Evolutionary conservation across 2,113 vertebrate species (phyloP), one percentile per base, ranked within the genome.

Genomic region (Diadophis punctatus): DNA sequence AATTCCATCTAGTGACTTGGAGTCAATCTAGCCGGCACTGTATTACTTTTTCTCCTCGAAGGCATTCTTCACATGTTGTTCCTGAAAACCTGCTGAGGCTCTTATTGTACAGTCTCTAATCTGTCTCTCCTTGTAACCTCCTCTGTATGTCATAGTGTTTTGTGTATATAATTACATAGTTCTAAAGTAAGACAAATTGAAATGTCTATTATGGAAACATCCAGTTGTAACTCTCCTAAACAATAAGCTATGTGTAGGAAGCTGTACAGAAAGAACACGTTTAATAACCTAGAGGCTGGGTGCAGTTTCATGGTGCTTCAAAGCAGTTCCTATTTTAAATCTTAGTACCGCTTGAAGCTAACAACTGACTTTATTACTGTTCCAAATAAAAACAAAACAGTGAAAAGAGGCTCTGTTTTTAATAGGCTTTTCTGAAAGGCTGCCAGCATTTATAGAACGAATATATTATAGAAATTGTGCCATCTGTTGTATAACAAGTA

Each of bases 311-410:
- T 94, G 93, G 89, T 93, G 93, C 94, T 96, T 95, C 94, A 94
- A 95, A 97, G 92, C 93, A 93, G 93, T 85, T 93, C 95, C 96
- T 97, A 93, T 95, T 96, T 96, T 95, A 95, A 96, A 95, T 96
- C 90, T 90, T 93, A 92, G 92, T 95, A 95, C 94, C 88, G 92
- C 95, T 95, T 87, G 88, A 94, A 94, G 96, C 94, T 89, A 94
- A 95, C 94, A 94, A 74, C 91, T 91, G 94, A 93, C 95, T 94
- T 96, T 95, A 95, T 95, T 94, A 94, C 93, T 90, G 95, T 95
- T 95, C 94, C 93, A 95, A 96, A 97, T 46, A 91, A 95, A 94
- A 91, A 95, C 84, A 34, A 4, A 46, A 51, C n/a, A 30, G 68
- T 22, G 3, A 3, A 11, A 8, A 43, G 90, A 94, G 52, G 94